Conservation (phyloP, 2,113 vertebrate genomes). For the Anthoscopus minutus region DNA sequence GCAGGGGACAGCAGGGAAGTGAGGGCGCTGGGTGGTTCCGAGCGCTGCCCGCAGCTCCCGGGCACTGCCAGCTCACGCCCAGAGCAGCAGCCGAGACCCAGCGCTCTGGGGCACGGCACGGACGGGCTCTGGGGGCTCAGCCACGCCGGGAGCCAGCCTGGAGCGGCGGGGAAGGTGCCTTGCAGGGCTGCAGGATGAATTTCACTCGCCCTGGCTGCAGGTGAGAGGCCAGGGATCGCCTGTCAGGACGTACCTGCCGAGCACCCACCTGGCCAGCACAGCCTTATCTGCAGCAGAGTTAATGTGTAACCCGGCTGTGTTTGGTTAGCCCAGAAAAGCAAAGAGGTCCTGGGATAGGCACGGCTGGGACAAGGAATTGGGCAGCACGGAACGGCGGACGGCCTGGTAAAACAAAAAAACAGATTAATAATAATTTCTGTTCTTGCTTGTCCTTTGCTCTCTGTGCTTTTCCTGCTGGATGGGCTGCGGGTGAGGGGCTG, state of each 20-base stretch:
- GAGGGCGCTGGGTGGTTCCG: not conserved
- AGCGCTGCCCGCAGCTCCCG: not conserved
- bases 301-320: conserved; percentile 55
- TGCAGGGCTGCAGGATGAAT: not conserved
- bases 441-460: not conserved
- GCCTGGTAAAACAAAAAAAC: not conserved
- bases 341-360: not conserved
- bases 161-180: not conserved
- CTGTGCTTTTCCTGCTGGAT: not conserved
- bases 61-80: not conserved
- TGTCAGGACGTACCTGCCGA: not conserved
- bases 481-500: not conserved
- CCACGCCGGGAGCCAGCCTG: not conserved
- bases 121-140: not conserved
- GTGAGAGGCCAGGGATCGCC: not conserved
- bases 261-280: not conserved
- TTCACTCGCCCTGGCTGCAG: not conserved
- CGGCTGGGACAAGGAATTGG: not conserved
- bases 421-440: not conserved
- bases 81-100: no score
- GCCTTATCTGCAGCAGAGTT: conserved; percentile 43
- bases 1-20: not conserved
- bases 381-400: not conserved
- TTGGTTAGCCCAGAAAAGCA: conserved; percentile 33
- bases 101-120: not conserved